These are phyloP conservation scores for Lagorchestes hirsutus DNA, from an alignment of 2,797 vertebrate species.

Conservation along the genomic window DNA sequence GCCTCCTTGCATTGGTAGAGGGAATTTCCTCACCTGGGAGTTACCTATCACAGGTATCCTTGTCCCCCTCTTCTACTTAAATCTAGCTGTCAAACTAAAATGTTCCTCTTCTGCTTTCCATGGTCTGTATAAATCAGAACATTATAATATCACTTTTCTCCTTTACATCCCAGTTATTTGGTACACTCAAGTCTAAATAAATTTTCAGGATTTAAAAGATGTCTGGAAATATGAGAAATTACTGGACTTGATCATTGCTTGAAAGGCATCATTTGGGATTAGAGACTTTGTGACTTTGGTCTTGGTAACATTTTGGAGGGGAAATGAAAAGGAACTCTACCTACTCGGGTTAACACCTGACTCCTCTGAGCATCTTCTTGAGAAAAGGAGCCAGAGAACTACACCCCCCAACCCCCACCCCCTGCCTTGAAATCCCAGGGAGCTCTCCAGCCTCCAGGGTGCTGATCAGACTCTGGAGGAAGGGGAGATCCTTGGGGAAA, in stretches of 20 bases:
- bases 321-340: not conserved
- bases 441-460: not conserved
- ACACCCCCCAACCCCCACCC: too few relatives aligned
- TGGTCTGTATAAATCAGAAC: rapidly evolving
- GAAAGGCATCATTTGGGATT: not conserved
- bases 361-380: rapidly evolving
- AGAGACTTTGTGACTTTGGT: not conserved
- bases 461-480: not conserved
- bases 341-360: too few relatives aligned
- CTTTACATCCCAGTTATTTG: not conserved
- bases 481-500: too few relatives aligned
- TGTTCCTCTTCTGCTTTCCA: not conserved
- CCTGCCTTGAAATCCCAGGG: not conserved
- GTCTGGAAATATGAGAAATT: not conserved
- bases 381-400: too few relatives aligned
- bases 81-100: too few relatives aligned
- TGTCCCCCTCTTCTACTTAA: not conserved
- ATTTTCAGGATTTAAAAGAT: not conserved
- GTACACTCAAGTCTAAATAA: not conserved
- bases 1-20: not conserved
- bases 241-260: not conserved
- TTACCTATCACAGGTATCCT: not conserved
- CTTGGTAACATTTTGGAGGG: not conserved
- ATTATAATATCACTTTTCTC: not conserved
- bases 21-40: not conserved